Base-by-base conservation (phyloP, 2,113 vertebrate genomes). In the Ammospiza caudacuta region DNA sequence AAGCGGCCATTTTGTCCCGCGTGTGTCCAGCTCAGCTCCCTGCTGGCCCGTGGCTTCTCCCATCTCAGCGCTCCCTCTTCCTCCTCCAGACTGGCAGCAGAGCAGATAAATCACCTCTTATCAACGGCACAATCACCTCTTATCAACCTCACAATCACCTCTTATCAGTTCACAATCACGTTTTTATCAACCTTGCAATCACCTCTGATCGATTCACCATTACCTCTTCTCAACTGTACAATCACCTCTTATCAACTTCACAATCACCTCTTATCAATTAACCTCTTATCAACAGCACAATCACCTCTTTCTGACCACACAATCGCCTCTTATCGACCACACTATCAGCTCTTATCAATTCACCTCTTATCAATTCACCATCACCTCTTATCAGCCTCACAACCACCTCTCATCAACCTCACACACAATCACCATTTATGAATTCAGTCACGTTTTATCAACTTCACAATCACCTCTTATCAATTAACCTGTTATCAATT, bases 1-100 rank as follows among this genome's bases (percentile, higher is more conserved):
- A 15, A 24, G 13, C 8, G 23, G 29, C 29, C 17, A 1, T 14
- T 55, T 3, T n/a, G 37, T 27, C 9, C 51, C 12, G 1, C 21
- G 18, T 9, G 6, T 44, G 43, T 44, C 43, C 51, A 19, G 23
- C 37, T 33, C 51, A 10, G 29, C 29, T 25, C 16, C 37, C 29
- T 25, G 24, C 22, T 24, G 14, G 57, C 14, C 33, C 33, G 0
- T 0, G 14, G 33, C 57, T 35, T 59, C 22, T 16, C 10, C 57
- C 22, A 25, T 22, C 33, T 35, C 57, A 24, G 21, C 57, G 3
- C n/a, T 24, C 9, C 57, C 57, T 58, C 14, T 7, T 35, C 14
- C 22, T 16, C 22, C 57, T 35, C 15, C 23, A 35, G n/a, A 16
- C 57, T 7, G 21, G n/a, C n/a, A 5, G n/a, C n/a, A 59, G 22